Base-by-base conservation (phyloP, 1,140 invertebrate genomes). In the Popillia japonica region DNA sequence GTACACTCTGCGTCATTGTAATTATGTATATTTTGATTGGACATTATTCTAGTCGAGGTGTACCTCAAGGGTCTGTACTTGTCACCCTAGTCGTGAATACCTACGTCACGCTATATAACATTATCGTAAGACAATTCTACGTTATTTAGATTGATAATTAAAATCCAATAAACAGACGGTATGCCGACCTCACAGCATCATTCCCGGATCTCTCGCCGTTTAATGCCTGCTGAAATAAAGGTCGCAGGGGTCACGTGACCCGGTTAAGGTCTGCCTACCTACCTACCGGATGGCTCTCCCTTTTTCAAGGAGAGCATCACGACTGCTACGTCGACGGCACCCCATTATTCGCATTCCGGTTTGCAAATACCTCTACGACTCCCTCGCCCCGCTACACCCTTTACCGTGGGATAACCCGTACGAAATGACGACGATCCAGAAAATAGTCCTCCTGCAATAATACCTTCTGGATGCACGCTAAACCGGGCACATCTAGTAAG, bases 281-380 rank as follows among this genome's bases (percentile, higher is more conserved):
- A 55, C 48, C 44, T n/a, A 14, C 14, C 6, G 6, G 17, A 55
- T n/a, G 6, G 14, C 48, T 55, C 48, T 55, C 48, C 48, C 42
- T 44, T 20, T 55, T 55, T 55, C 48, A 14, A 17, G 11, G 14
- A n/a, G 14, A 55, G 17, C 48, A 55, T 55, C 48, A 6, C 48
- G 14, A 55, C 48, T 6, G 17, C 48, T 14, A 17, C 17, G 14
- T n/a, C 48, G 7, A 55, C 48, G 48, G 11, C 48, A 17, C n/a
- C 48, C 48, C 48, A 55, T 55, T 55, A n/a, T 55, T 55, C 48
- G 48, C 48, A 55, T 55, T 55, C 48, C 48, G 48, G 17, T 55
- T 14, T 55, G 17, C 48, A 55, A 55, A 55, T 55, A 55, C 48
- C 48, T 55, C 48, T 55, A 55, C 48, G 48, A 55, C 14, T 3